Evolutionary conservation across 2,113 vertebrate species (phyloP).

Genomic region (Perca flavescens): DNA sequence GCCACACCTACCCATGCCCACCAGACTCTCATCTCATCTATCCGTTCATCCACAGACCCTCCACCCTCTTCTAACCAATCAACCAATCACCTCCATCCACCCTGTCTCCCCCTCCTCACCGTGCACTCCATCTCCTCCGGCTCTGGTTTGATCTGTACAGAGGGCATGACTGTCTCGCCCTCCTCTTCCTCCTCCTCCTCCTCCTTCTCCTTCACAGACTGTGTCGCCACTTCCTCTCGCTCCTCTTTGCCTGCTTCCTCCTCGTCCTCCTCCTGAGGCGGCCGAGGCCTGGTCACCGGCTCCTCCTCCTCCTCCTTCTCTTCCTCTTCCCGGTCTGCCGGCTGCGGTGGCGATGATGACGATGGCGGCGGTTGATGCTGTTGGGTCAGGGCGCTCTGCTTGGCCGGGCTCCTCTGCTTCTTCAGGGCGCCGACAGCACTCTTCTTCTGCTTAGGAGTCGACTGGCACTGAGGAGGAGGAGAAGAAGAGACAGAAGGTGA

Average conservation of each 20-base stretch:
- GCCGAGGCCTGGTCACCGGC: slow-evolving; percentile 48
- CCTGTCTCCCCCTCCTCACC: slow-evolving; percentile 72
- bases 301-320: slow-evolving; percentile 61
- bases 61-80: neutral
- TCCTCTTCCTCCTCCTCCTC: slow-evolving; percentile 19
- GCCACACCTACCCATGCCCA: too few relatives aligned
- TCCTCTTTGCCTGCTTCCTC: slow-evolving; percentile 45
- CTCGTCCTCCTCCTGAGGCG: slow-evolving; percentile 26
- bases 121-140: slow-evolving; percentile 87
- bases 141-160: slow-evolving; percentile 86
- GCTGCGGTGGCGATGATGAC: slow-evolving; percentile 16
- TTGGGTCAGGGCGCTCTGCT: slow-evolving; percentile 55
- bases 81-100: neutral
- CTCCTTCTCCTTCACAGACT: slow-evolving; percentile 46
- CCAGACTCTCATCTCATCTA: slow-evolving; percentile 21
- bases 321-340: slow-evolving; percentile 34
- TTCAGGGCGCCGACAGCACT: slow-evolving; percentile 73
- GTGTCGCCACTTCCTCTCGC: slow-evolving; percentile 57
- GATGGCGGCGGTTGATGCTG: slow-evolving; percentile 51
- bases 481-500: slow-evolving; percentile 13
- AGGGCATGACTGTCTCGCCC: slow-evolving; percentile 78
- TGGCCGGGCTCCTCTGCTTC: slow-evolving; percentile 71
- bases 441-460: slow-evolving; percentile 83
- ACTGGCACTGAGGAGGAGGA: slow-evolving; percentile 78
- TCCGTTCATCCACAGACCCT: neutral